Conservation (phyloP, 2,113 vertebrate genomes). For the Oncorhynchus kisutch region DNA sequence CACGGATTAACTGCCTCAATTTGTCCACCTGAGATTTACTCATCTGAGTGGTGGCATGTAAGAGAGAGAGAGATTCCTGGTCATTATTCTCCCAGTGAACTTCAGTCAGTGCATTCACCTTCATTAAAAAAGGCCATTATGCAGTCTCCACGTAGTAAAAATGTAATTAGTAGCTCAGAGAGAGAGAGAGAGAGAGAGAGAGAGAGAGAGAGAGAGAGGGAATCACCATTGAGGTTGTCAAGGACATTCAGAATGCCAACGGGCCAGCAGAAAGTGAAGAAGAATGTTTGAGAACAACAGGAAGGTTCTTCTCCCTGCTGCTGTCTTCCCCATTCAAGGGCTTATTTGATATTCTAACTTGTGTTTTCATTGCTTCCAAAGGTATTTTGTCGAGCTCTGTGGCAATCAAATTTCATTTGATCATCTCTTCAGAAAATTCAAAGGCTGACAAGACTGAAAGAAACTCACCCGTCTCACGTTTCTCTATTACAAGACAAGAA, state of each 20-base stretch:
- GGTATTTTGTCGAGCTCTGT: conserved; percentile 19
- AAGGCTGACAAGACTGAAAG: conserved; percentile 5
- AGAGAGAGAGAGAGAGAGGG: conserved; percentile 5
- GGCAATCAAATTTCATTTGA: conserved; percentile 31
- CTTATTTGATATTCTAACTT: conserved; percentile 34
- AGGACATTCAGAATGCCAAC: neutral
- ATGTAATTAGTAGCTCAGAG: conserved; percentile 34
- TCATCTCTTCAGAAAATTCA: conserved; percentile 23
- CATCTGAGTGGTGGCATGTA: conserved; percentile 11
- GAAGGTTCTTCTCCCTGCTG: neutral
- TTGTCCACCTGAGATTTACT: conserved; percentile 40
- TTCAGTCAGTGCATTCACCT: conserved; percentile 8
- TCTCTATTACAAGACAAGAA: neutral
- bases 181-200: neutral
- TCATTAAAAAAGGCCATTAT: conserved; percentile 20
- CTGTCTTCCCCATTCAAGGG: conserved; percentile 5
- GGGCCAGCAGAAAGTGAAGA: neutral
- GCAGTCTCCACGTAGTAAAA: conserved; percentile 8
- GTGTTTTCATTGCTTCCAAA: conserved; percentile 14
- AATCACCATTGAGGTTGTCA: conserved; percentile 22
- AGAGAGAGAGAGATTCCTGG: neutral
- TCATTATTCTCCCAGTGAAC: conserved; percentile 1
- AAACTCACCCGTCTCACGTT: neutral
- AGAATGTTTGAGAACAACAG: neutral
- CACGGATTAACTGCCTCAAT: conserved; percentile 56